Conservation (phyloP, 2,888 invertebrate species). For the Empis livida region DNA sequence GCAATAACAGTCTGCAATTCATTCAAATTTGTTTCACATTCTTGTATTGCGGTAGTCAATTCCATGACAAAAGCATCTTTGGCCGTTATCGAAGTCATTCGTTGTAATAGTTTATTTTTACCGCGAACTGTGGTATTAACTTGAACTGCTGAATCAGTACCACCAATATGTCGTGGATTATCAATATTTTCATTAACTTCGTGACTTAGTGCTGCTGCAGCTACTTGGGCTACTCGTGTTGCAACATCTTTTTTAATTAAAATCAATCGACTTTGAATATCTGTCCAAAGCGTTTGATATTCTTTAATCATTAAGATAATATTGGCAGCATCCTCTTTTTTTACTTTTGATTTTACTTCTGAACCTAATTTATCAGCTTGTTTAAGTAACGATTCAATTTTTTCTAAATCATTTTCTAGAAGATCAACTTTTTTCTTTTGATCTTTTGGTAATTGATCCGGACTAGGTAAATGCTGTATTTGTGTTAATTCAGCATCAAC, state of each 20-base stretch:
- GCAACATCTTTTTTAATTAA: conserved; percentile 36
- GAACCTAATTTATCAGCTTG: conserved; percentile 48
- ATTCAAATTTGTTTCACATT: conserved; percentile 54
- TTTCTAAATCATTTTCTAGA: conserved; percentile 44
- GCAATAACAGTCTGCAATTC: conserved; percentile 49
- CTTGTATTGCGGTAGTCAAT: conserved; percentile 56
- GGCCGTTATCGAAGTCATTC: conserved; percentile 59
- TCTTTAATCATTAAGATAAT: conserved; percentile 50
- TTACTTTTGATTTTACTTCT: conserved; percentile 44
- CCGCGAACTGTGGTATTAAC: conserved; percentile 61
- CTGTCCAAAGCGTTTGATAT: conserved; percentile 50
- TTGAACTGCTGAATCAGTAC: conserved; percentile 65
- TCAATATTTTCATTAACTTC: conserved; percentile 49
- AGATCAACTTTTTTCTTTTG: conserved; percentile 27
- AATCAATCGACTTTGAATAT: conserved; percentile 42
- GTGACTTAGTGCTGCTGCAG: conserved; percentile 16
- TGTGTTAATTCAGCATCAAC: conserved; percentile 61
- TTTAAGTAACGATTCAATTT: conserved; percentile 39
- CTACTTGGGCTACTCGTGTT: conserved; percentile 22
- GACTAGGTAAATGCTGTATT: conserved; percentile 45
- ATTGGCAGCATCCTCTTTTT: conserved; percentile 41
- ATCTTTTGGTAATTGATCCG: conserved; percentile 19
- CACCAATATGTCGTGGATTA: conserved; percentile 63
- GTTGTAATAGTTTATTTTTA: conserved; percentile 32
- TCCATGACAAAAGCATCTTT: conserved; percentile 73